A percentile compares a stretch with the other conserved stretches of the same genome.
Evolutionary conservation across 2,797 vertebrate species (phyloP).

Genomic region (Enoplosus armatus): DNA sequence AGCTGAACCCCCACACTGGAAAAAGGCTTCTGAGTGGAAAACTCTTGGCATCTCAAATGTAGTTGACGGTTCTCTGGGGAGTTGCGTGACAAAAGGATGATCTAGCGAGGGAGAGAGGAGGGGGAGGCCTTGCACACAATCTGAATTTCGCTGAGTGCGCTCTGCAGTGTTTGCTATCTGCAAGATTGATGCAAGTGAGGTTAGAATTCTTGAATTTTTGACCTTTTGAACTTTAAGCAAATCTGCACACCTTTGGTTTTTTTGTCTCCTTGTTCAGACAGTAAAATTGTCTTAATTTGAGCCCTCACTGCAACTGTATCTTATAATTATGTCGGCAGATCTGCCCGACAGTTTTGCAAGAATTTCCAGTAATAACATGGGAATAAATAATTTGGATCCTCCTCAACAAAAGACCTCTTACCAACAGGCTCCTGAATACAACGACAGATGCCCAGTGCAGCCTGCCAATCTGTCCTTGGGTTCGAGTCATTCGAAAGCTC

Average conservation of each 20-base stretch:
- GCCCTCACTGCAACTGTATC: not conserved
- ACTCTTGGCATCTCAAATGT: slow-evolving; percentile 54
- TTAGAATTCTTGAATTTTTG: slow-evolving; percentile 44
- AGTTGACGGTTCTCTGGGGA: slow-evolving; percentile 61
- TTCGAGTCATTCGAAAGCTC: slow-evolving; percentile 46
- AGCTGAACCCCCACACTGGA: slow-evolving; percentile 63
- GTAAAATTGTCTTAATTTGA: slow-evolving; percentile 19
- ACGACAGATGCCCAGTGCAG: slow-evolving; percentile 53
- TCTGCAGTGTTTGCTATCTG: slow-evolving; percentile 43
- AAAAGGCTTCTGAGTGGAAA: slow-evolving; percentile 69
- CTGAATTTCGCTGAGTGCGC: slow-evolving; percentile 51
- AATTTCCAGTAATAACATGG: slow-evolving; percentile 54
- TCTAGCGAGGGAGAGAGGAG: slow-evolving; percentile 28
- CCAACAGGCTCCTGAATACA: slow-evolving; percentile 41
- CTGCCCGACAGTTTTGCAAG: slow-evolving; percentile 26
- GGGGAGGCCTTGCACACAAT: slow-evolving; percentile 24
- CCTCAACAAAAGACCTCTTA: slow-evolving; percentile 31
- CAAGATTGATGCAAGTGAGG: slow-evolving; percentile 47
- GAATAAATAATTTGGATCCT: slow-evolving; percentile 53
- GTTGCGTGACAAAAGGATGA: slow-evolving; percentile 71
- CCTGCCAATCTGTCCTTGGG: slow-evolving; percentile 48
- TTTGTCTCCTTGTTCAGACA: slow-evolving; percentile 23
- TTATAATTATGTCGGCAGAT: slow-evolving; percentile 48
- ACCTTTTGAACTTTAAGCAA: slow-evolving; percentile 29
- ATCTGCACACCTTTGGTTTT: slow-evolving; percentile 21